A percentile compares a stretch with the other conserved stretches of the same genome.
Conservation (phyloP, 1,140 invertebrate genomes). For the Meloidogyne exigua region DNA sequence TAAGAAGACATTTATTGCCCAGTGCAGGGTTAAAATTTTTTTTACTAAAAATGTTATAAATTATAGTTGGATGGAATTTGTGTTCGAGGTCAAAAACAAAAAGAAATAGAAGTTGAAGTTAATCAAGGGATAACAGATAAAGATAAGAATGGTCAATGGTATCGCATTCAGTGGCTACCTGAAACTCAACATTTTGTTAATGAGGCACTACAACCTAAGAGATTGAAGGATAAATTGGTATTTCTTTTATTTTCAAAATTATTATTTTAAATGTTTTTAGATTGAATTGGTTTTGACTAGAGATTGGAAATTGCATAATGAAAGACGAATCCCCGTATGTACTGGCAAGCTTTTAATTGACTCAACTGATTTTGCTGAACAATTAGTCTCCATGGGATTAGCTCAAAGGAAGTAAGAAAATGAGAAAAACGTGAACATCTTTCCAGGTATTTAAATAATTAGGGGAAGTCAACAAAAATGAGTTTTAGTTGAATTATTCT, state of each 20-base stretch:
- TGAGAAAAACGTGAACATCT: neutral
- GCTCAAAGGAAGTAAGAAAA: conserved; percentile 10
- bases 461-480: neutral
- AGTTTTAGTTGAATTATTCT: neutral
- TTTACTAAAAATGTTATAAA: neutral
- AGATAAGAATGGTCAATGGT: neutral
- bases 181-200: conserved; percentile 24
- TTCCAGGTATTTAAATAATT: neutral
- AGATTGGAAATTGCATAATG: conserved; percentile 10
- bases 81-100: conserved; percentile 9
- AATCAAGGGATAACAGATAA: neutral
- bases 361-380: conserved; percentile 25
- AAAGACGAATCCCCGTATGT: conserved; percentile 9
- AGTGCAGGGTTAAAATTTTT: conserved; percentile 33
- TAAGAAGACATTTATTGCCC: conserved; percentile 32
- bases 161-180: conserved; percentile 11
- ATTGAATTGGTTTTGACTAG: conserved; percentile 18
- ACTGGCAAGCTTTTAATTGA: conserved; percentile 25
- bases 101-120: conserved; percentile 5
- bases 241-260: neutral
- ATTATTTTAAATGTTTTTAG: neutral
- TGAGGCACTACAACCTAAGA: conserved; percentile 4
- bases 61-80: conserved; percentile 12
- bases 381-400: conserved; percentile 26
- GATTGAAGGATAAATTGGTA: neutral